Base-by-base conservation (phyloP, 1,140 invertebrate species). In the Bombus waltoni region DNA sequence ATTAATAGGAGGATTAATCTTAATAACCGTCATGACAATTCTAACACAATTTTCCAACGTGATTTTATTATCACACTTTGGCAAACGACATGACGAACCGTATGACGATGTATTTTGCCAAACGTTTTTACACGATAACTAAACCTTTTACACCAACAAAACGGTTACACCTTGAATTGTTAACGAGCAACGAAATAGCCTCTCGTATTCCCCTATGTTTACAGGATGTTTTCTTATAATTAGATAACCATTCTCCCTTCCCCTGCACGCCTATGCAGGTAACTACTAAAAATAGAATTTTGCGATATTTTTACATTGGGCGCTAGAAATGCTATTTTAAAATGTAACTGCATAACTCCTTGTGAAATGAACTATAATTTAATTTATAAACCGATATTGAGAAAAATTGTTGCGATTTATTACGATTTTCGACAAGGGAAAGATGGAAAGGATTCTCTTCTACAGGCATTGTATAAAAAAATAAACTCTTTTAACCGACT, bases 271-370 rank as follows among this genome's bases (percentile, higher is more conserved):
- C 11, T 70, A 70, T 35, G 42, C 5, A 22, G 1, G 28, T 28
- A 40, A 13, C 3, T 6, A 32, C 28, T 65, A 80, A 72, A 62
- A 85, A 73, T 85, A 85, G 57, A 80, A 80, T 71, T 85, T 80
- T 28, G 53, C 47, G 68, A 80, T 32, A 80, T 80, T 85, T 85
- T 77, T 85, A 80, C 68, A 65, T 40, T 62, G 42, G 25, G 57
- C 25, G 35, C 68, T 42, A 73, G 35, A 47, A 80, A 80, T 35
- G 32, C 57, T 80, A 80, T 80, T 80, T 72, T 79, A 62, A 72
- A 38, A 62, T 62, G 2, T 15, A 62, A 42, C 15, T 11, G 65
- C 8, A 65, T 15, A 40, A 71, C 53, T 70, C 2, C 10, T 32
- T n/a, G 32, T 42, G 9, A 8, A 10, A 8, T 11, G 22, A 44